Evolutionary conservation across 2,113 vertebrate species (phyloP).

Genomic region (Rallus limicola): DNA sequence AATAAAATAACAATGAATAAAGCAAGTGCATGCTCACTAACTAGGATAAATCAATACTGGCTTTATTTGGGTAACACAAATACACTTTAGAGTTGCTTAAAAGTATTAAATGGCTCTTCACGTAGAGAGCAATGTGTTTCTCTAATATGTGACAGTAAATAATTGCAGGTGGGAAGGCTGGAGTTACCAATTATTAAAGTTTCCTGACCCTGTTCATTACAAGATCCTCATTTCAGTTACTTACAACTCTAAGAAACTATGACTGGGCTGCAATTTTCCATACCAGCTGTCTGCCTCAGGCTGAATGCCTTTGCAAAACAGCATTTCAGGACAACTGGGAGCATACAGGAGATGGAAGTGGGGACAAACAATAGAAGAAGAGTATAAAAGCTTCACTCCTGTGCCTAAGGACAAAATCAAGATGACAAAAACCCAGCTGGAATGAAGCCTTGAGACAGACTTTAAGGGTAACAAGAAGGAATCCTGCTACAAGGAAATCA

Average conservation of each 20-base stretch:
- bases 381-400: not conserved
- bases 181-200: not conserved
- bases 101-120: not conserved
- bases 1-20: not conserved
- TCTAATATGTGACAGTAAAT: not conserved
- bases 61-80: not conserved
- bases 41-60: not conserved
- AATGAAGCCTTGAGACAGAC: not conserved
- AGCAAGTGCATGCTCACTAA: not conserved
- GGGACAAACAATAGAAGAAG: not conserved
- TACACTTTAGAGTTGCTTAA: not conserved
- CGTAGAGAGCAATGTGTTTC: too few species aligned
- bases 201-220: not conserved
- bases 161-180: not conserved
- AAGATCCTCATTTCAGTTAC: not conserved
- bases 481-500: not conserved
- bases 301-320: constrained; percentile 9
- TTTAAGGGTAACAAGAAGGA: not conserved
- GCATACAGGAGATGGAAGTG: not conserved
- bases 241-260: not conserved
- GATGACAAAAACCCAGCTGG: constrained; percentile 2
- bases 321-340: not conserved
- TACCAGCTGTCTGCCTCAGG: not conserved
- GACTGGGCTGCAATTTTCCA: not conserved
- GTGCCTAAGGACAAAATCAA: not conserved